Percentiles rank a stretch among this genome's conserved stretches.
These are phyloP conservation scores for Zoanthus gigantus DNA, from an alignment of 92 coral and sea anemone species.

Conservation along the genomic window DNA sequence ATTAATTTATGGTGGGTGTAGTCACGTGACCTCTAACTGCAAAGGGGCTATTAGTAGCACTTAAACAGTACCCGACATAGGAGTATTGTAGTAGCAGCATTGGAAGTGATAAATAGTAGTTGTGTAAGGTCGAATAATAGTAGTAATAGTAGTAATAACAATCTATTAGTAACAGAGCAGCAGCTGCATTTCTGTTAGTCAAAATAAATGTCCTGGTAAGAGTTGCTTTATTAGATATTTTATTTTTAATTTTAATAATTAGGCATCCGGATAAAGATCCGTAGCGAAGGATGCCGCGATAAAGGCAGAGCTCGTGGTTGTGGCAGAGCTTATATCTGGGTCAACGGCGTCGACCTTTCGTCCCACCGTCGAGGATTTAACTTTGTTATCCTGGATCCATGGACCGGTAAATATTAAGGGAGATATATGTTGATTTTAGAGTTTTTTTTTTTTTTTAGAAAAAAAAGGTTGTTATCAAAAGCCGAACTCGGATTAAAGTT, in stretches of 20 bases:
- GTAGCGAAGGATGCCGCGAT: constrained; percentile 44
- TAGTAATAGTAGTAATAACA: neutral
- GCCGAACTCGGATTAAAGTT: too few species aligned
- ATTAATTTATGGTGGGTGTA: too few species aligned
- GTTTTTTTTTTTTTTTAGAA: neutral
- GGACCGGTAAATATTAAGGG: constrained; percentile 38
- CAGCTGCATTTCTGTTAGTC: neutral
- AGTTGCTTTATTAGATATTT: neutral
- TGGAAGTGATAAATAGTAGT: neutral
- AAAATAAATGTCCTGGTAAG: neutral
- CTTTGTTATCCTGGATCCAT: constrained; percentile 48
- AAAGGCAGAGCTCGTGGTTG: constrained; percentile 48
- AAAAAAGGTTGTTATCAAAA: too few species aligned
- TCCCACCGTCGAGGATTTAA: constrained; percentile 53
- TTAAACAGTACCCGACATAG: too few species aligned
- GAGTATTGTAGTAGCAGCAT: neutral
- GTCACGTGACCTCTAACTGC: too few species aligned
- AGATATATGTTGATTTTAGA: neutral
- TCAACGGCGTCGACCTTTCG: constrained; percentile 55
- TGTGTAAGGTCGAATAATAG: neutral
- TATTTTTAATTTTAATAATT: too few species aligned
- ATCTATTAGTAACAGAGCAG: neutral
- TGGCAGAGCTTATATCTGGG: constrained; percentile 54
- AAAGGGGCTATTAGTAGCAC: too few species aligned
- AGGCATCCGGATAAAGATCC: constrained; percentile 30